Conservation (phyloP, 2,113 vertebrate genomes). For the Chloroceryle aenea region DNA sequence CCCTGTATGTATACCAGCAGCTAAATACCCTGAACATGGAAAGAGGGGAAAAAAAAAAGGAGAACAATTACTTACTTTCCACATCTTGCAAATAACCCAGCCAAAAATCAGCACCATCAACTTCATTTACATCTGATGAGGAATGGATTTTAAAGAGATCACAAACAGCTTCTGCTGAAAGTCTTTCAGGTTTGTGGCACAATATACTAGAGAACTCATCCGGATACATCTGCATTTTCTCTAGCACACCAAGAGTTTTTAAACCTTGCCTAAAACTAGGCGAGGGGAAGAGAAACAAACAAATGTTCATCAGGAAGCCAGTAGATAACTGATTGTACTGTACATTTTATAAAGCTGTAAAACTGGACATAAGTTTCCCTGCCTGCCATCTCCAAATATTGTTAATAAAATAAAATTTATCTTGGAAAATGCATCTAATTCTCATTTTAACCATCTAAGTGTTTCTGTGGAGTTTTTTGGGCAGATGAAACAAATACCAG, state of each 20-base stretch:
- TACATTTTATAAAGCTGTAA: background rate
- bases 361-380: background rate
- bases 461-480: background rate
- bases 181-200: constrained; percentile 77
- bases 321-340: background rate
- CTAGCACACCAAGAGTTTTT: constrained; percentile 87
- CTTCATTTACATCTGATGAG: constrained; percentile 66
- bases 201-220: constrained; percentile 81
- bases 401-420: too few relatives aligned
- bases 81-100: constrained; percentile 85
- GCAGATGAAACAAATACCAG: background rate
- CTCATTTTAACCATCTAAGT: background rate
- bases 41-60: background rate
- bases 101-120: constrained; percentile 80
- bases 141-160: constrained; percentile 80
- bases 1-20: background rate
- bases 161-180: constrained; percentile 79
- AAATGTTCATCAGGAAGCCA: background rate
- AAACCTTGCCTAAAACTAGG: constrained; percentile 90
- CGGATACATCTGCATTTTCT: constrained; percentile 87
- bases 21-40: background rate
- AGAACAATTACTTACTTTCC: constrained; percentile 80
- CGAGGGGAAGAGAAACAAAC: background rate
- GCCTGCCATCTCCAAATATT: background rate
- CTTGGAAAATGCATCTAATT: background rate